Evolutionary conservation across 2,888 invertebrate genomes (phyloP).

Genomic region (Nemotelus pantherinus): DNA sequence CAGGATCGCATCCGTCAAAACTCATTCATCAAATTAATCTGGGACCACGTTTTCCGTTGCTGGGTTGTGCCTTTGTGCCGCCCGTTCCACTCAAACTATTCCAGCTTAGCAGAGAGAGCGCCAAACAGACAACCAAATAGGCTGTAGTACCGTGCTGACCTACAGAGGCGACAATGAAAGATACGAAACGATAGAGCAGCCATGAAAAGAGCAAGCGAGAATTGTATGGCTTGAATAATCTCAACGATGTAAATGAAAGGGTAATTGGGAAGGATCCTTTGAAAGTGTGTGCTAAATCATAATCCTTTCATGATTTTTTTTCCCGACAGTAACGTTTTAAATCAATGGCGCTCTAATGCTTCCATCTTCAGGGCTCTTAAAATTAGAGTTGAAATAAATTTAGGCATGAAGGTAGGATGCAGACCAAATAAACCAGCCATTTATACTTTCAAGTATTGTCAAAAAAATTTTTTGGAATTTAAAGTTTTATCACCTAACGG

Average conservation of each 20-base stretch:
- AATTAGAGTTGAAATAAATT: too few species aligned
- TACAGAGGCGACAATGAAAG: neutral
- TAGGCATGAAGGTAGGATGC: too few species aligned
- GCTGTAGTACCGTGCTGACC: too few species aligned
- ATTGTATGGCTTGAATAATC: neutral
- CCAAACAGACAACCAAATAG: neutral
- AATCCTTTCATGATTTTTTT: neutral
- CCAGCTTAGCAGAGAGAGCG: neutral
- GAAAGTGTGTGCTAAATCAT: neutral
- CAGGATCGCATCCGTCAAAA: constrained; percentile 9
- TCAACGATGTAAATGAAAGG: neutral
- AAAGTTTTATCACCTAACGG: too few species aligned
- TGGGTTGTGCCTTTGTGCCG: neutral
- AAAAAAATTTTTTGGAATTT: too few species aligned
- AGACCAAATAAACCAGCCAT: too few species aligned
- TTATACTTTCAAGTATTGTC: too few species aligned
- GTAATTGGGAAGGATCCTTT: neutral
- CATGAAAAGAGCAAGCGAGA: neutral
- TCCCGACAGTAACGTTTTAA: neutral
- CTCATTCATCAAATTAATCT: constrained; percentile 31
- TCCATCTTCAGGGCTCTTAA: too few species aligned
- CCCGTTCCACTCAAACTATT: neutral
- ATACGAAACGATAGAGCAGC: neutral
- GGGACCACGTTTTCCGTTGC: neutral
- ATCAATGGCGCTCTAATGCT: too few species aligned